phyloP scores from a whole-genome alignment of 2,113 vertebrate species.

The Gorilla gorilla region DNA sequence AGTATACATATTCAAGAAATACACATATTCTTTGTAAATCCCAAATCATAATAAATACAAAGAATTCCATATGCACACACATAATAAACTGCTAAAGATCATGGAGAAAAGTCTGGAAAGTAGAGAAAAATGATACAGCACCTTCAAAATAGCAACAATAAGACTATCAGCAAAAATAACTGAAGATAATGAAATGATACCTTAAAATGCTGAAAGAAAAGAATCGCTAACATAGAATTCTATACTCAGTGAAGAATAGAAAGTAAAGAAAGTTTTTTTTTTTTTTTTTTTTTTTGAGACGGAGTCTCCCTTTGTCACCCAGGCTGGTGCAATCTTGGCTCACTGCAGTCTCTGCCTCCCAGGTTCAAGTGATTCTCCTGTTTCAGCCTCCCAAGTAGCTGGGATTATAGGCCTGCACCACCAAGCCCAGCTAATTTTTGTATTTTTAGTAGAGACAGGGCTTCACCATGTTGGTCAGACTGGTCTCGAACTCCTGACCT shows the following conservation, averaged over 20 bases:
- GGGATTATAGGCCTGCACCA: too few relatives aligned
- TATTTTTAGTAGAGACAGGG: too few relatives aligned
- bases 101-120: background rate
- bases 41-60: background rate
- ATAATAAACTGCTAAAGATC: background rate
- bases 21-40: background rate
- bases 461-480: too few relatives aligned
- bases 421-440: too few relatives aligned
- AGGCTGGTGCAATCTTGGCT: too few relatives aligned
- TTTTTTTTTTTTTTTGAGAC: too few relatives aligned
- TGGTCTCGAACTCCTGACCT: too few relatives aligned
- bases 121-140: background rate
- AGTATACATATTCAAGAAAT: background rate
- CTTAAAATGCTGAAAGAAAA: background rate
- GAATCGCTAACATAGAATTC: background rate
- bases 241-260: background rate
- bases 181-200: background rate
- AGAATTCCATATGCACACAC: background rate
- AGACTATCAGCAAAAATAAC: background rate
- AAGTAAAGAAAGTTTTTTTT: background rate
- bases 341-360: too few relatives aligned
- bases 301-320: too few relatives aligned
- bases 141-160: background rate
- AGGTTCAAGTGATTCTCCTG: too few relatives aligned
- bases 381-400: too few relatives aligned